Evolutionary conservation across 2,797 vertebrate genomes (phyloP), one percentile per base, ranked within the genome.

Genomic region (Miichthys miiuy): DNA sequence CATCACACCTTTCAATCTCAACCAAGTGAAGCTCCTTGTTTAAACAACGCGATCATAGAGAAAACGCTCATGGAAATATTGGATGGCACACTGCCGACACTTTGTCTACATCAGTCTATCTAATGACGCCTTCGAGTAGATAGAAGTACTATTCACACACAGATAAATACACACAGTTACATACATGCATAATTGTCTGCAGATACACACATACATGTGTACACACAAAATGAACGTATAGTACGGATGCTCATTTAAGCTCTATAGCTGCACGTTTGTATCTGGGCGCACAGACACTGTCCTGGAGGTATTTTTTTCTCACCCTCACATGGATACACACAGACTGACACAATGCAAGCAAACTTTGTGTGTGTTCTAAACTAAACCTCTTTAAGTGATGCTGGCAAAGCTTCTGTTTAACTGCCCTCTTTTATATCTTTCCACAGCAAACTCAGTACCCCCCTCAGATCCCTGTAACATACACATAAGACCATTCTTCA

Each of bases 81-180:
- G 11, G 2, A 70, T 75, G 66, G 76, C 75, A 72, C 58, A 6
- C 25, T 44, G 75, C 63, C 64, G 55, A 84, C 46, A 66, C 69
- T 87, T 82, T 69, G 70, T 83, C 82, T 76, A 68, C 71, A 67
- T 68, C 77, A 55, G 48, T 76, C 60, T 63, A 69, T 52, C 47
- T 86, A 80, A 83, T 82, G 85, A 62, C 72, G 72, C 74, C 48
- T 64, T 56, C 0, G 8, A 56, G 83, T 7, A 56, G 54, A 83
- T 61, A 41, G 10, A 63, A 69, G 44, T 25, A 61, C 27, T 25
- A 64, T 54, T 60, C 61, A 80, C 62, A 52, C 48, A 73, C 11
- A 34, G 46, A 61, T 30, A 62, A 44, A 70, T 8, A 66, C 17
- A 60, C 17, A 66, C 64, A 62, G 38, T 56, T 42, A 67, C 20